Evolutionary conservation across 2,797 vertebrate species (phyloP).

Genomic region (Iguana delicatissima): DNA sequence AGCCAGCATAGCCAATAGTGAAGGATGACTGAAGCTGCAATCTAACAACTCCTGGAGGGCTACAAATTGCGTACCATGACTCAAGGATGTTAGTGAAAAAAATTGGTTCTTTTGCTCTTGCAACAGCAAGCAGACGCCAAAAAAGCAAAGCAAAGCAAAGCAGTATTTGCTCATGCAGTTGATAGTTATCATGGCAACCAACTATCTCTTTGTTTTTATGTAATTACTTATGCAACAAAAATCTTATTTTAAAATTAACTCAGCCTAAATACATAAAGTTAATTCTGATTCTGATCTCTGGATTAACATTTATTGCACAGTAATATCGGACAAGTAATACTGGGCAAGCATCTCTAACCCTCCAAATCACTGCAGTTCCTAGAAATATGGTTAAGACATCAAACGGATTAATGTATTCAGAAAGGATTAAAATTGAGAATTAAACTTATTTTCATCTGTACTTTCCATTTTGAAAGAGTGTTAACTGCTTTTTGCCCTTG

Average conservation of each 20-base stretch:
- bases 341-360: not conserved
- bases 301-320: not conserved
- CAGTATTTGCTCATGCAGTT: not conserved
- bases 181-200: slow-evolving; percentile 1
- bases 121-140: not conserved
- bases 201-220: not conserved
- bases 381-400: not conserved
- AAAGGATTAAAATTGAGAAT: slow-evolving; percentile 4
- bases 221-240: not conserved
- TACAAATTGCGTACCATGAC: too few species aligned
- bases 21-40: not conserved
- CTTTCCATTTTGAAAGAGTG: not conserved
- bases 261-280: not conserved
- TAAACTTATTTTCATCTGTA: not conserved
- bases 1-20: not conserved
- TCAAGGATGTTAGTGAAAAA: not conserved
- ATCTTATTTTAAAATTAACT: not conserved
- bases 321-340: not conserved
- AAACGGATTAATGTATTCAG: slow-evolving; percentile 1
- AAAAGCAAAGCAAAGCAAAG: too few species aligned
- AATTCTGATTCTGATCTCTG: not conserved
- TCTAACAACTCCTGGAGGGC: too few species aligned
- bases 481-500: not conserved
- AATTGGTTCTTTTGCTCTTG: not conserved
- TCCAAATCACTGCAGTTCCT: not conserved